These are phyloP conservation scores for Achatina immaculata DNA, from an alignment of 1,140 invertebrate species.

Conservation along the genomic window DNA sequence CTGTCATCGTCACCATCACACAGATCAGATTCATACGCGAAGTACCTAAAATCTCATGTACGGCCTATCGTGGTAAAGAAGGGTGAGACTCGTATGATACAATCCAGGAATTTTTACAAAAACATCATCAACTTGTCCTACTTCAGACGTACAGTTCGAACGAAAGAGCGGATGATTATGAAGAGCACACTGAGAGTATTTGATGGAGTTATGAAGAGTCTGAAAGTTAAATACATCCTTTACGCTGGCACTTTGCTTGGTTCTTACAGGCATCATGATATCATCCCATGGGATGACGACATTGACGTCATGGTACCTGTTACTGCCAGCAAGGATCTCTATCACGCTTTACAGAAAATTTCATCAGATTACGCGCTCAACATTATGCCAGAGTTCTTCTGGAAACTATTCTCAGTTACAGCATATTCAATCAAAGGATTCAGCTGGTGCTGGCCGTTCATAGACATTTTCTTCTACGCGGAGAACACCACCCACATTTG, in stretches of 20 bases:
- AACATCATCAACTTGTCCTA: no score
- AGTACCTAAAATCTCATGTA: no score
- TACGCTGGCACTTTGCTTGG: conserved; percentile 48
- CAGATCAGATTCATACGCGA: no score
- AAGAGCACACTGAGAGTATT: no score
- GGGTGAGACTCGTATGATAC: no score
- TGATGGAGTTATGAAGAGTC: no score
- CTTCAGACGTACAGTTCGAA: no score
- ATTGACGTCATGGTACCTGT: conserved; percentile 44
- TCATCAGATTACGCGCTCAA: conserved; percentile 39
- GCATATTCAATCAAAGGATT: conserved; percentile 4
- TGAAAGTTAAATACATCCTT: conserved; percentile 42
- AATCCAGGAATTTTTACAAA: no score
- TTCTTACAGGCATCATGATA: conserved; percentile 50
- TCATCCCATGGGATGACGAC: conserved; percentile 57
- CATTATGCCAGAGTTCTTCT: neutral
- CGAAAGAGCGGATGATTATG: no score
- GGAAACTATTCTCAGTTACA: conserved; percentile 45
- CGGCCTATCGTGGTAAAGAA: no score
- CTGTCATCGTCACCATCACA: no score
- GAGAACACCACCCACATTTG: conserved; percentile 51
- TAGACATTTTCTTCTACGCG: conserved; percentile 51
- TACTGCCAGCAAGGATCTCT: neutral
- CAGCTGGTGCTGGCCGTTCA: conserved; percentile 46
- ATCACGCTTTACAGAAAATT: neutral